Evolutionary conservation across 2,113 vertebrate genomes (phyloP), one percentile per base, ranked within the genome.

Genomic region (Macroglossus sobrinus): DNA sequence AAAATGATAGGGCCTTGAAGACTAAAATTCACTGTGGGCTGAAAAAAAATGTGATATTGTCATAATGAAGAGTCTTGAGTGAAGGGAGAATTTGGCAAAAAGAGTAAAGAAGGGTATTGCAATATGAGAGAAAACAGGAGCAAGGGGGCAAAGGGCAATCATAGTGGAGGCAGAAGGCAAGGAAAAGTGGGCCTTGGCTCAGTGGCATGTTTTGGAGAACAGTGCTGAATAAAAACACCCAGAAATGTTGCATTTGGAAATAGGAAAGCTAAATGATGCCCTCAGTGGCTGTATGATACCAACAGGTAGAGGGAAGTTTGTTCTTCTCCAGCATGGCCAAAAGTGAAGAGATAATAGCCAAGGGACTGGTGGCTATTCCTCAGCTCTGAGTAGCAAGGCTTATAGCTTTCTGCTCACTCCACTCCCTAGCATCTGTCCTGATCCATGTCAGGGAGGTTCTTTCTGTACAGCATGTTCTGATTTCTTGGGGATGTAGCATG

Each of bases 381-480:
- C 81, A 76, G 91, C 61, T 79, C 18, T 16, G 28, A 43, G 28
- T 35, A 88, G 55, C 71, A 79, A 16, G n/a, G 7, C 64, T 87
- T 64, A 75, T 64, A 50, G 43, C 57, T 43, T 63, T 74, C 86
- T 89, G 90, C 89, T 86, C 69, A 79, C 92, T 63, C 71, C 28
- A 26, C 45, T 92, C 79, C 53, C 91, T 94, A 88, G 95, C 95
- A 71, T 80, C 84, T 78, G 66, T 93, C 95, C 81, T 24, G 1
- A 50, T 78, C 84, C 66, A 68, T 89, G 75, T 85, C 89, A 79
- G 55, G 72, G 55, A 96, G 84, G 91, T 72, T 69, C 55, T 74
- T 81, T 95, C 91, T 38, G 91, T 71, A 97, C 93, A 93, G 89
- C 72, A 74, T 89, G 95, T 98, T 97, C 96, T 95, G 89, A 96